These are phyloP conservation scores for Galago senegalensis DNA, from an alignment of 2,797 vertebrate species.

Conservation along the genomic window DNA sequence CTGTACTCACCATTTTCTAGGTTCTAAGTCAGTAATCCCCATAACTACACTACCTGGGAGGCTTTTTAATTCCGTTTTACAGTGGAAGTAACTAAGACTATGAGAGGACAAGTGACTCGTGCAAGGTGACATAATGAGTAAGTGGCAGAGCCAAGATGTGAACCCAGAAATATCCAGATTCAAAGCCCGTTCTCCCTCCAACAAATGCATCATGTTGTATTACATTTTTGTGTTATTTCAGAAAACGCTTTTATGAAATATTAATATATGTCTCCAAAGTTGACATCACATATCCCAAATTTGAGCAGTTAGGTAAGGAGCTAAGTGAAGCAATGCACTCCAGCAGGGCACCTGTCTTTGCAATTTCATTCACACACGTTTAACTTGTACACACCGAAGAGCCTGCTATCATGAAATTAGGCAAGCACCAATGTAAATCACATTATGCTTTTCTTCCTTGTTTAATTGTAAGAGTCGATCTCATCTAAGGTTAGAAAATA, in stretches of 20 bases:
- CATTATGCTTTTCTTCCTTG: slow-evolving; percentile 28
- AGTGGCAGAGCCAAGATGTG: neutral
- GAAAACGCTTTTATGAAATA: slow-evolving; percentile 19
- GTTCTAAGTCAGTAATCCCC: slow-evolving; percentile 1
- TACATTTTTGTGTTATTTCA: slow-evolving; percentile 34
- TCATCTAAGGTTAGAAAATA: slow-evolving; percentile 68
- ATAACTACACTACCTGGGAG: neutral
- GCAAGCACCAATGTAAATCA: neutral
- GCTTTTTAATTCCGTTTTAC: neutral
- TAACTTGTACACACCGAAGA: slow-evolving; percentile 22
- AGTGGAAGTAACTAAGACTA: neutral
- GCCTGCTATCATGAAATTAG: neutral
- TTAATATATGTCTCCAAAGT: neutral
- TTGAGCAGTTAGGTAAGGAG: neutral
- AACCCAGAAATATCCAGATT: neutral
- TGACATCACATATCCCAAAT: neutral
- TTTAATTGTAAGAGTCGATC: slow-evolving; percentile 10
- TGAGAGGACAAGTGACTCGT: neutral
- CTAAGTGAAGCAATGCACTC: neutral
- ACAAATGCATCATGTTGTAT: neutral
- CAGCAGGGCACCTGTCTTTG: neutral
- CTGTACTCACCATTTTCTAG: neutral
- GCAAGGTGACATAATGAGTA: neutral
- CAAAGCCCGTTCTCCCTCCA: neutral
- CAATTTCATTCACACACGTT: neutral